These are phyloP conservation scores for Dasypolia templi DNA, from an alignment of 2,888 invertebrate species.

Conservation along the genomic window DNA sequence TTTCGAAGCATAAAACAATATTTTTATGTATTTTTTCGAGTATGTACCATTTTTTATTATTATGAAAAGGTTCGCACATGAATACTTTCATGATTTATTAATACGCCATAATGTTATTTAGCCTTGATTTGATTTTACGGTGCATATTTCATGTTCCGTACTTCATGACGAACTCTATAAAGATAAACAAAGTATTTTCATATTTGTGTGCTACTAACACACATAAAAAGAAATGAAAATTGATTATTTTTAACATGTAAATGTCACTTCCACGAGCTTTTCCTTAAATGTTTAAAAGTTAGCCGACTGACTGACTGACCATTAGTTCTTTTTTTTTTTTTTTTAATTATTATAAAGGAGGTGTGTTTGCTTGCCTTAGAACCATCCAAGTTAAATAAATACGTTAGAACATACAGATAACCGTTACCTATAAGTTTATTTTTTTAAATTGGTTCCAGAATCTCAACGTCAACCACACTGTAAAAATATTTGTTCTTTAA, in stretches of 20 bases:
- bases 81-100: constrained; percentile 18
- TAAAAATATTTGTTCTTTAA: background rate
- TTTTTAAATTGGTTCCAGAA: background rate
- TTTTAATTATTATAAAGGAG: no score
- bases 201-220: constrained; percentile 37
- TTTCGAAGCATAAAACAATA: background rate
- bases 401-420: background rate
- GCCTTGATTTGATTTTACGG: constrained; percentile 52
- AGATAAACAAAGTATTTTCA: constrained; percentile 51
- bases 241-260: constrained; percentile 13
- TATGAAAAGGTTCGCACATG: constrained; percentile 4
- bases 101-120: constrained; percentile 28
- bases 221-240: constrained; percentile 19
- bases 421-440: background rate
- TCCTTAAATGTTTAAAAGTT: constrained; percentile 12
- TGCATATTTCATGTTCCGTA: constrained; percentile 52
- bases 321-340: no score
- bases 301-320: no score
- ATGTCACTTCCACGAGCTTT: constrained; percentile 21
- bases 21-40: background rate
- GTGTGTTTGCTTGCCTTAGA: constrained; percentile 12
- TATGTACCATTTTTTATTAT: no score
- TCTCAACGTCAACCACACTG: background rate
- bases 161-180: constrained; percentile 43
- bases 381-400: background rate